phyloP scores from a whole-genome alignment of 2,888 invertebrate genomes.

The Prosopocoilus inquinatus region DNA sequence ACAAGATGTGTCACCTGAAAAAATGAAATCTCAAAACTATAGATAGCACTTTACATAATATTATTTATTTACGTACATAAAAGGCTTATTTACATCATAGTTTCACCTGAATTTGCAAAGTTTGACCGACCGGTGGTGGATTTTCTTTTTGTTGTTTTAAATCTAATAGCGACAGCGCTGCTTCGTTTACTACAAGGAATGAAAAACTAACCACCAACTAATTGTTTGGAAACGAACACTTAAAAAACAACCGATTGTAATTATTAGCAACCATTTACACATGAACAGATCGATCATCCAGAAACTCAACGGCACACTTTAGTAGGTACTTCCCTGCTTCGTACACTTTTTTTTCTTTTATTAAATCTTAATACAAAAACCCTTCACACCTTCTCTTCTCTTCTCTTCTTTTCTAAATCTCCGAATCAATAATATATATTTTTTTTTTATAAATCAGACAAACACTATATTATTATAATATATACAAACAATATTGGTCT shows the following conservation, averaged over 20 bases:
- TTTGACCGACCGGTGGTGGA: constrained; percentile 14
- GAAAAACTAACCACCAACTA: constrained; percentile 10
- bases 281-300: neutral
- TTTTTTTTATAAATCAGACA: constrained; percentile 23
- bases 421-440: constrained; percentile 12
- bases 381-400: too few relatives aligned
- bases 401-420: neutral
- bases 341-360: neutral
- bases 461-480: constrained; percentile 21
- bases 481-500: constrained; percentile 29
- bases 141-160: constrained; percentile 9
- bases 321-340: neutral
- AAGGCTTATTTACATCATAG: constrained; percentile 37
- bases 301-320: neutral
- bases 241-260: neutral
- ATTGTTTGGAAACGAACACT: constrained; percentile 4
- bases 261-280: constrained; percentile 2
- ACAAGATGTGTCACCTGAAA: constrained; percentile 16
- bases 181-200: neutral
- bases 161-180: constrained; percentile 7
- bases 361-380: neutral
- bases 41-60: constrained; percentile 33
- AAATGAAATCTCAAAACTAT: constrained; percentile 17
- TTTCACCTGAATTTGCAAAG: constrained; percentile 22
- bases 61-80: constrained; percentile 36